Percentiles rank a stretch among this genome's conserved stretches.
Conservation (phyloP, 1,140 invertebrate species). For the Ooceraea biroi region DNA sequence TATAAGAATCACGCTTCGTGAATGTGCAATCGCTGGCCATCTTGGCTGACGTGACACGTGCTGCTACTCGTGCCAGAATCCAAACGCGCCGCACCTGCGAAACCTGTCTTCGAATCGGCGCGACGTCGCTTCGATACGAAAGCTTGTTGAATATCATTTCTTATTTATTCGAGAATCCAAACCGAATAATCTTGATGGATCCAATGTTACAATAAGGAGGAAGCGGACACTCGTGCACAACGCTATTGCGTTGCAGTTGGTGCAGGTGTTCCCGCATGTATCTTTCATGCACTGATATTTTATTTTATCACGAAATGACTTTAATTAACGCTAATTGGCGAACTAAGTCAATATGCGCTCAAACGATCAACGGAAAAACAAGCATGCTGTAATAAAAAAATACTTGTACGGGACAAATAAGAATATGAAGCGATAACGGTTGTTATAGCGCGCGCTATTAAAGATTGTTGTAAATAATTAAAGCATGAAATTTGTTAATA, state of each 20-base stretch:
- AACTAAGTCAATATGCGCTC: background rate
- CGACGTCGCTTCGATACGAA: background rate
- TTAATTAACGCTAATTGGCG: background rate
- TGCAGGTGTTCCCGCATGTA: too few relatives aligned
- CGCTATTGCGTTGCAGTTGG: too few relatives aligned
- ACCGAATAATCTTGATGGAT: background rate
- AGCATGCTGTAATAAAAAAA: slow-evolving; percentile 5
- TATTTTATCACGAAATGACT: too few relatives aligned
- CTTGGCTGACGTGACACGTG: slow-evolving; percentile 52
- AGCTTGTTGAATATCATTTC: background rate
- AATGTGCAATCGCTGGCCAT: slow-evolving; percentile 66
- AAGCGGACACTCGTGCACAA: too few relatives aligned
- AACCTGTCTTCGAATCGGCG: background rate
- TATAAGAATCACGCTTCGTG: slow-evolving; percentile 69
- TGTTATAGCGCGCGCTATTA: background rate
- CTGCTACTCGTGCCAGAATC: slow-evolving; percentile 48
- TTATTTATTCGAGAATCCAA: background rate
- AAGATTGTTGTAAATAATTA: background rate
- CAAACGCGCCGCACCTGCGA: slow-evolving; percentile 23
- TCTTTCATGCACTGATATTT: too few relatives aligned
- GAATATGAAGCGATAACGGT: background rate
- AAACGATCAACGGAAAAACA: background rate
- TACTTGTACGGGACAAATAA: slow-evolving; percentile 10
- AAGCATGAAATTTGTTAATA: background rate
- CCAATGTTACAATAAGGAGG: too few relatives aligned